These are phyloP conservation scores for Drosophila pseudotalamancana DNA, from an alignment of 2,888 invertebrate genomes.

Conservation along the genomic window DNA sequence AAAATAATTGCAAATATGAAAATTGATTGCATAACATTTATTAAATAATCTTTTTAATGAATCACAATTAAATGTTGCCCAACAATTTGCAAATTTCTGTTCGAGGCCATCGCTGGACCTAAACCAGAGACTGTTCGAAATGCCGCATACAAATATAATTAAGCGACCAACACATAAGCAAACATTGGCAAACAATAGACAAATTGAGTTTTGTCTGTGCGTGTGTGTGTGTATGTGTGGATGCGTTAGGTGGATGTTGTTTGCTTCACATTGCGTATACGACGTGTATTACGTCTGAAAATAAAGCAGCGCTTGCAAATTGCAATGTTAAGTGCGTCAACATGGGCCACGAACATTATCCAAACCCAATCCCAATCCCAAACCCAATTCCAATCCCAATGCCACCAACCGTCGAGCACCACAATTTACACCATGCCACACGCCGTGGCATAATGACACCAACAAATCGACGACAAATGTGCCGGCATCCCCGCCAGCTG, in stretches of 20 bases:
- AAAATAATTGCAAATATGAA: constrained; percentile 19
- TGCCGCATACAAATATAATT: constrained; percentile 65
- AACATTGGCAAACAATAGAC: constrained; percentile 40
- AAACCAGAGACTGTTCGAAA: constrained; percentile 27
- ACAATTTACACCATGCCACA: constrained; percentile 6
- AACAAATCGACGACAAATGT: constrained; percentile 72
- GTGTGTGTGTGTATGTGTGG: constrained; percentile 8
- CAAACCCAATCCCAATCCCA: neutral
- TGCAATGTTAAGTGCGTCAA: constrained; percentile 69
- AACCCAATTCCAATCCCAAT: neutral
- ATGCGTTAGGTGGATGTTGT: constrained; percentile 43
- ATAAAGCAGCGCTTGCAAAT: constrained; percentile 63
- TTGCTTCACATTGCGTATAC: constrained; percentile 57
- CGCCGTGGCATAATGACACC: constrained; percentile 67
- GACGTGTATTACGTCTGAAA: constrained; percentile 37
- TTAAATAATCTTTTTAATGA: constrained; percentile 31
- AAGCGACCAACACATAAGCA: constrained; percentile 54
- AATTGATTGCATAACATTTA: constrained; percentile 36
- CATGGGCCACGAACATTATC: constrained; percentile 31
- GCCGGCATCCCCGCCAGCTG: constrained; percentile 1
- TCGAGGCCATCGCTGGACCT: neutral
- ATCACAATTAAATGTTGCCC: constrained; percentile 44
- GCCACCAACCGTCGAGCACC: neutral
- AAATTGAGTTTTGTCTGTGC: constrained; percentile 13
- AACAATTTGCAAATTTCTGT: constrained; percentile 10